Base-by-base conservation (phyloP, 2,113 vertebrate species). In the Hippocampus barbouri region DNA sequence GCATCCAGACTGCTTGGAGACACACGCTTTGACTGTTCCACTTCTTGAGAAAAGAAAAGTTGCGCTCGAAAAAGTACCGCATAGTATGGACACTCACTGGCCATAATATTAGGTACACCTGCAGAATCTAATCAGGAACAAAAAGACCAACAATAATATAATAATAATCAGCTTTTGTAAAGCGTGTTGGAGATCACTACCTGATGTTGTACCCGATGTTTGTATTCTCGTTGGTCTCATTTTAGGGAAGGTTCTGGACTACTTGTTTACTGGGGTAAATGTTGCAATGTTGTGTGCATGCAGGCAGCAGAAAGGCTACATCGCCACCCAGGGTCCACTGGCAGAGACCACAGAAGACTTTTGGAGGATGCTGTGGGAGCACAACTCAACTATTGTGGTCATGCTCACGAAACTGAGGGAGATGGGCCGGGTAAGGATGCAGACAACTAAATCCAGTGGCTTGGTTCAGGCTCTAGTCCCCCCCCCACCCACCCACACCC, bases 321-420 rank as follows among this genome's bases (percentile, higher is more conserved):
- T 93, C 21, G 92, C 92, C 74, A 93, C 92, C 59, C 92, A 93
- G 85, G 92, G 92, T 73, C 92, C 92, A 12, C 82, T 93, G 76
- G 91, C 92, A 8, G 92, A 93, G 89, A 93, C 92, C 61, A 93
- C 92, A 0, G 92, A 93, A 79, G 92, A 93, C 71, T 93, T 92
- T 89, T 93, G 92, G 92, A 89, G 92, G 83, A 93, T 91, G 91
- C 88, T 93, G 64, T 93, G 92, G 92, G 92, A 93, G 45, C 91
- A 93, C 91, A 93, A 93, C 87, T 93, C 92, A 64, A 93, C 92
- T 45, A 93, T 93, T 14, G 92, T 93, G 57, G 92, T 93, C 72
- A 93, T 93, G 92, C 89, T 93, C 69, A 93, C 92, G 62, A 93
- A 92, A 75, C 89, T 93, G 83, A 88, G 92, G 65, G 92, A 93